A percentile compares a stretch with the other conserved stretches of the same genome.
These are phyloP conservation scores for Liopterus haemorrhoidalis DNA, from an alignment of 2,888 invertebrate species.

Conservation along the genomic window DNA sequence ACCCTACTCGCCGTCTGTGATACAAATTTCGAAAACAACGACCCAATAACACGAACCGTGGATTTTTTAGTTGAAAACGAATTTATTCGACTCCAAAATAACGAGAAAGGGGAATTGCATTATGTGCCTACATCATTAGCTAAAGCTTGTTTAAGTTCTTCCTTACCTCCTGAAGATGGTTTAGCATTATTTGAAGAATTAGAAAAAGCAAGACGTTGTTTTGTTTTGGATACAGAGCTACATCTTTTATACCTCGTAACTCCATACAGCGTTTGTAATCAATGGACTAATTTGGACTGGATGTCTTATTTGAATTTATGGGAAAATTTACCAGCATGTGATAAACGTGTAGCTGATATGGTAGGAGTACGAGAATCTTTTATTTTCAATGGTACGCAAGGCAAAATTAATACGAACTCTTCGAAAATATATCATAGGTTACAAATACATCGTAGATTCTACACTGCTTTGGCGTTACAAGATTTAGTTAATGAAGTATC, in stretches of 20 bases:
- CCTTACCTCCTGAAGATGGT: conserved; percentile 92
- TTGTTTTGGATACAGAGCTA: conserved; percentile 89
- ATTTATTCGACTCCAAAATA: conserved; percentile 63
- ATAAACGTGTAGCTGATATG: conserved; percentile 80
- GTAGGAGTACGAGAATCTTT: conserved; percentile 85
- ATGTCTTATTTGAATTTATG: conserved; percentile 71
- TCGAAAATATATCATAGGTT: conserved; percentile 48
- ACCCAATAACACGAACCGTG: conserved; percentile 55
- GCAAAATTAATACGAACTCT: conserved; percentile 55
- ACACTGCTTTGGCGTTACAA: conserved; percentile 82
- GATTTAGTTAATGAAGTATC: conserved; percentile 90
- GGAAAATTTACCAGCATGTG: conserved; percentile 70
- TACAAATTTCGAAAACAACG: conserved; percentile 35
- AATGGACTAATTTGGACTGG: conserved; percentile 78
- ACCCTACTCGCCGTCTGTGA: conserved; percentile 56
- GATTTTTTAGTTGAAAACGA: conserved; percentile 73
- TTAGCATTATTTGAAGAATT: conserved; percentile 83
- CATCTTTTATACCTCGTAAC: conserved; percentile 95
- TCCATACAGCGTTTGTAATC: conserved; percentile 80
- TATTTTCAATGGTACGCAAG: conserved; percentile 70
- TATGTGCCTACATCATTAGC: conserved; percentile 82
- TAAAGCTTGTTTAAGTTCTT: conserved; percentile 85
- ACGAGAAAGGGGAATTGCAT: conserved; percentile 46
- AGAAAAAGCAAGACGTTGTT: conserved; percentile 79
- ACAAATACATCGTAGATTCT: conserved; percentile 72